Conservation (phyloP, 2,797 vertebrate species). For the Enteromius fasciolatus region DNA sequence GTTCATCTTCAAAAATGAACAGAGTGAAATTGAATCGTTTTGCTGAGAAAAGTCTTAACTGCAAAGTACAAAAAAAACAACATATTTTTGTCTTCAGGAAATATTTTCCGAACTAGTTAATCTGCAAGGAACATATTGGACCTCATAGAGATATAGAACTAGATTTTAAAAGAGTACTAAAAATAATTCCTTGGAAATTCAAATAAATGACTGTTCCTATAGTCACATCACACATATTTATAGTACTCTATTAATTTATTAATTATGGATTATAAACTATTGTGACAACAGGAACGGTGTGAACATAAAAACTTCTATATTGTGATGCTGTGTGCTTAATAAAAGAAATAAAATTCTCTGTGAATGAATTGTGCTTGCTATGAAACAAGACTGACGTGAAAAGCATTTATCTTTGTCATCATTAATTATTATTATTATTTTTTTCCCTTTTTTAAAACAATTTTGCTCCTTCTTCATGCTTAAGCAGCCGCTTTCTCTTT, state of each 20-base stretch:
- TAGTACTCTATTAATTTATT: neutral
- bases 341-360: neutral
- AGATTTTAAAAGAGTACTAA: neutral
- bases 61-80: neutral
- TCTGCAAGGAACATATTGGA: neutral
- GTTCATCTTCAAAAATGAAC: neutral
- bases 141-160: neutral
- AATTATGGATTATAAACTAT: neutral
- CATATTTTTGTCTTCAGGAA: neutral
- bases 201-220: neutral
- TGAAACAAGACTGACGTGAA: neutral
- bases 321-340: neutral
- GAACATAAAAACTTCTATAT: neutral
- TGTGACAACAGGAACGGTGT: neutral
- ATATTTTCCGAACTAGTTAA: constrained; percentile 10
- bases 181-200: constrained; percentile 2
- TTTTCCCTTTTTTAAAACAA: neutral
- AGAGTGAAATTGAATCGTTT: neutral
- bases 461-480: neutral
- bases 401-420: neutral
- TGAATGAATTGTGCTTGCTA: neutral
- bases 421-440: neutral
- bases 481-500: neutral
- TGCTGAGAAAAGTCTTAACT: neutral
- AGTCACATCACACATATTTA: neutral